Base-by-base conservation (phyloP, 2,113 vertebrate genomes). In the Nothocercus julius region DNA sequence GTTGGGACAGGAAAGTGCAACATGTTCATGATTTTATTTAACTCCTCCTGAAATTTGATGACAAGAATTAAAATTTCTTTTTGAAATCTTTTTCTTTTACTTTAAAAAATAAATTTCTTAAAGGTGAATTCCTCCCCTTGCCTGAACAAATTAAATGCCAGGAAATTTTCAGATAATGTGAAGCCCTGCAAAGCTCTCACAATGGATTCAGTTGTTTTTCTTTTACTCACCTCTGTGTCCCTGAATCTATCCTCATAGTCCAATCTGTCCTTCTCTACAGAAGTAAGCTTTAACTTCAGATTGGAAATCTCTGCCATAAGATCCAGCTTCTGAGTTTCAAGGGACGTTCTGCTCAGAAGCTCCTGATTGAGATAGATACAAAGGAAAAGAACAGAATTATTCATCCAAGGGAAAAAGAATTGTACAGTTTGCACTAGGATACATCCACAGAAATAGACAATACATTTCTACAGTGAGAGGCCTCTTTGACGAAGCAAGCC, bases 241-340 rank as follows among this genome's bases (percentile, higher is more conserved):
- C 98, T 98, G 95, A 98, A 99, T 72, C 98, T 95, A 11, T 99
- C 98, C 92, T 99, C 98, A 86, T 98, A 99, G 93, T 99, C 98
- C 70, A 98, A 81, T 66, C 98, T 98, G 79, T 99, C 98, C 93
- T 99, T 99, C 87, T 99, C 98, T 45, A 99, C 97, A 51, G 98
- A 91, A 0, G 98, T 98, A 92, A 99, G 97, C 87, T 99, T 99
- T 85, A 99, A 97, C 97, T 99, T 99, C 77, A 99, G 96, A 95
- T 98, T 99, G 87, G 99, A 99, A 93, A 99, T 94, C 96, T 99
- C 99, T 27, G 99, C 98, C 97, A 99, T 99, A 75, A 99, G 98
- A 49, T 99, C 99, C 73, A 99, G 85, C 94, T 99, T 99, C 97
- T 99, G 99, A 64, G 97, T 99, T 97, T 99, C 99, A 84, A 99